phyloP scores from a whole-genome alignment of 2,113 vertebrate genomes.

The Macroglossus sobrinus region DNA sequence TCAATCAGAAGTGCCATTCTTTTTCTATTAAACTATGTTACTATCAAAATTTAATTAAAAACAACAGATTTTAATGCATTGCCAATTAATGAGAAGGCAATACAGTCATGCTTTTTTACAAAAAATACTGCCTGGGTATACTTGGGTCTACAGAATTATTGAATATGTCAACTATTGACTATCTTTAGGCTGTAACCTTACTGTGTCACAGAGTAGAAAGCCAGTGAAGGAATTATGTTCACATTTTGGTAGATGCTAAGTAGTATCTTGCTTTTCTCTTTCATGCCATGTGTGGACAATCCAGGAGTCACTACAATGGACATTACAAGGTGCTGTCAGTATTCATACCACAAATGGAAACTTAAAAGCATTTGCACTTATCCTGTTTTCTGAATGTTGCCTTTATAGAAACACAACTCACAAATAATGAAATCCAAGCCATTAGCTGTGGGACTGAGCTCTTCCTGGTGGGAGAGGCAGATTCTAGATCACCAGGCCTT shows the following conservation, averaged over 20 bases:
- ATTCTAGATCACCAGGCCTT: not conserved
- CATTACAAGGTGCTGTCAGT: not conserved
- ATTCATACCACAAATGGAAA: not conserved
- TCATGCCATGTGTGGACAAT: not conserved
- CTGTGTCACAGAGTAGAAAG: not conserved
- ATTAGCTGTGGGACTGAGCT: not conserved
- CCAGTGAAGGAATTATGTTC: not conserved
- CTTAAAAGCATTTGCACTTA: not conserved
- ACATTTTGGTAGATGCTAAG: not conserved
- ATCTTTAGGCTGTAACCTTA: not conserved
- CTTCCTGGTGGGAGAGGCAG: not conserved
- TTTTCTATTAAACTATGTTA: not conserved
- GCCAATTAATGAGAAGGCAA: not conserved
- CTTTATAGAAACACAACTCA: not conserved
- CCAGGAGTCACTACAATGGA: not conserved
- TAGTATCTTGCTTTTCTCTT: not conserved
- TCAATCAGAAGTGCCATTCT: not conserved
- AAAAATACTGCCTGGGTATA: not conserved
- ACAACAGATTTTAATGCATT: not conserved
- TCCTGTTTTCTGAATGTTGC: not conserved
- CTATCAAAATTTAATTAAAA: conserved; percentile 1
- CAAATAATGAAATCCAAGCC: not conserved
- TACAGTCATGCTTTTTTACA: not conserved
- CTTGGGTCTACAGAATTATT: not conserved
- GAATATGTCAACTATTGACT: not conserved